Evolutionary conservation across 2,113 vertebrate species (phyloP), one percentile per base, ranked within the genome.

Genomic region (Oenanthe melanoleuca): DNA sequence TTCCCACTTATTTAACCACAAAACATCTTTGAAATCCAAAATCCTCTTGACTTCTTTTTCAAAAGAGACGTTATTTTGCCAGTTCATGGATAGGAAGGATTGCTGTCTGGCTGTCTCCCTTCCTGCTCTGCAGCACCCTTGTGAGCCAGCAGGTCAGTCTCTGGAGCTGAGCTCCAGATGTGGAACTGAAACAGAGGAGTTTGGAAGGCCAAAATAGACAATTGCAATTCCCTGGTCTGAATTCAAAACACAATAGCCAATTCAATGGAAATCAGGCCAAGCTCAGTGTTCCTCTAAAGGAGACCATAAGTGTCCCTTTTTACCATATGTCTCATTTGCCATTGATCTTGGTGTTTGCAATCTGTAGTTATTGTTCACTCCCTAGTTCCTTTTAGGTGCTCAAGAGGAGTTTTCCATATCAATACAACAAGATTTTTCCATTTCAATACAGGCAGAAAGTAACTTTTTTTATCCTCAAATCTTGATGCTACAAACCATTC

Each of bases 341-440:
- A 61, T 66, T 88, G 77, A 80, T 90, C 60, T 79, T 40, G 40
- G 23, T 11, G 1, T 95, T 93, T 95, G 80, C 69, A 91, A 80
- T 88, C 83, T 95, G 83, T 71, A 80, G 60, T 70, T 71, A 93
- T 88, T 94, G 86, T 96, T 97, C 88, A 33, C 38, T 88, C 42
- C 12, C 38, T 57, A 31, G 52, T 29, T 71, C 60, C 38, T 49
- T 92, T 92, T 49, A 86, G 52, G 65, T 78, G 40, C 40, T 95
- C 71, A 66, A 77, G 86, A 42, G 15, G 44, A 93, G 21, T 60
- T 95, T 95, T 96, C 87, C 86, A 74, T 95, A 88, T 80, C 71
- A 93, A 83, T 92, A 67, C 42, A 82, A n/a, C 53, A 79, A 34
- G 69, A 89, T 71, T 81, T 96, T 96, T 95, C 81, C 73, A 85